phyloP scores from a whole-genome alignment of 2,113 vertebrate genomes.

The Corydoras sp. region DNA sequence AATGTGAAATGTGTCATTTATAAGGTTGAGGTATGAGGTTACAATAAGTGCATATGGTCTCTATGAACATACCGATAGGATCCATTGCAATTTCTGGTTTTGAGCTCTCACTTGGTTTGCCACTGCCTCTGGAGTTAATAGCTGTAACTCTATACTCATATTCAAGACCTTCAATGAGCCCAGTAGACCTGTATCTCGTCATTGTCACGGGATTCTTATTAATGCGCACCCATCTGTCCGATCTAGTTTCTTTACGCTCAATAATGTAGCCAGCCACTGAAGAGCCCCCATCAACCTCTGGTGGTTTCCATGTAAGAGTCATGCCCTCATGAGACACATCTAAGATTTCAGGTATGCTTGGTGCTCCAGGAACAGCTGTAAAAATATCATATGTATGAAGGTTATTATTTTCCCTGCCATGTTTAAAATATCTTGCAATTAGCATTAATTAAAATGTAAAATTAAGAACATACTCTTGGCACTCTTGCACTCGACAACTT shows the following conservation, averaged over 20 bases:
- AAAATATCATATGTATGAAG: slow-evolving; percentile 16
- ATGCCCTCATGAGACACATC: slow-evolving; percentile 93
- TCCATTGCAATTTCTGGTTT: slow-evolving; percentile 86
- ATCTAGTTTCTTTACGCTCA: slow-evolving; percentile 88
- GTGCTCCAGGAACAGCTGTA: slow-evolving; percentile 83
- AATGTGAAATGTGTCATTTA: no score
- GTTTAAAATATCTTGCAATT: no score
- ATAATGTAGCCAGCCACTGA: slow-evolving; percentile 88
- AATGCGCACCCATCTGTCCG: slow-evolving; percentile 88
- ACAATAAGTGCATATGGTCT: no score
- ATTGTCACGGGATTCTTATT: slow-evolving; percentile 95
- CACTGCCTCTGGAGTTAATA: slow-evolving; percentile 86
- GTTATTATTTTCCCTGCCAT: no score
- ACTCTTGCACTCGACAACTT: no score
- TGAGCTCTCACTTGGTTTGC: slow-evolving; percentile 87
- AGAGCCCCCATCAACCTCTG: slow-evolving; percentile 84
- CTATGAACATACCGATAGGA: slow-evolving; percentile 78
- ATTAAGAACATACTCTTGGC: no score
- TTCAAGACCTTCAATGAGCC: slow-evolving; percentile 88
- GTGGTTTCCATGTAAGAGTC: slow-evolving; percentile 90
- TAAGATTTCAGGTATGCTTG: slow-evolving; percentile 83
- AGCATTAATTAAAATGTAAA: no score
- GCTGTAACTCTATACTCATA: slow-evolving; percentile 93
- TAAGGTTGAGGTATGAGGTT: no score
- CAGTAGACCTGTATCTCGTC: slow-evolving; percentile 93